A percentile compares a stretch with the other conserved stretches of the same genome.
Evolutionary conservation across 2,797 vertebrate species (phyloP).

Genomic region (Melanotaenia nigrans): DNA sequence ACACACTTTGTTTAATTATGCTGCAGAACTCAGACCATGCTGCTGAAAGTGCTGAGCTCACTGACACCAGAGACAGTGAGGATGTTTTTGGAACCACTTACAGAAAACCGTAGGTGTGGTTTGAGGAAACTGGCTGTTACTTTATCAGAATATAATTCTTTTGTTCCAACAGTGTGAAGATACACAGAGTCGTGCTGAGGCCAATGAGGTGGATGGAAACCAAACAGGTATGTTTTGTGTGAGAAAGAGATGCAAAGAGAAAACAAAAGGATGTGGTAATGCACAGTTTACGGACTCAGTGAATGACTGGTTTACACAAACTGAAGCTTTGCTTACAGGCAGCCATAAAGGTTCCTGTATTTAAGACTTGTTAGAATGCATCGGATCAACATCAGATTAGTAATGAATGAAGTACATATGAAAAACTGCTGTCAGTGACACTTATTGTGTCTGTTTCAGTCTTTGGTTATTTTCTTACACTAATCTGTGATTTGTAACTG

Average conservation of each 20-base stretch:
- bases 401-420: neutral
- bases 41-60: neutral
- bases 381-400: slow-evolving; percentile 9
- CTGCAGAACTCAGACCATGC: neutral
- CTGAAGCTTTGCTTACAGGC: neutral
- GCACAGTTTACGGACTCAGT: neutral
- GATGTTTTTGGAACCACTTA: neutral
- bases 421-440: slow-evolving; percentile 2
- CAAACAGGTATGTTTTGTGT: slow-evolving; percentile 68
- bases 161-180: slow-evolving; percentile 64
- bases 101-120: neutral
- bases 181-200: slow-evolving; percentile 49
- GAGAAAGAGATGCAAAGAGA: neutral
- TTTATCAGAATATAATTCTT: neutral
- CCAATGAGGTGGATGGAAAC: slow-evolving; percentile 67
- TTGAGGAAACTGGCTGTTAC: neutral
- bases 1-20: neutral
- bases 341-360: neutral
- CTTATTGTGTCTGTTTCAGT: slow-evolving; percentile 40
- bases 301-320: slow-evolving; percentile 6
- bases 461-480: slow-evolving; percentile 59
- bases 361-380: neutral
- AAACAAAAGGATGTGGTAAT: slow-evolving; percentile 1
- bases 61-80: neutral
- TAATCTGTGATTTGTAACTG: slow-evolving; percentile 69